Evolutionary conservation across 2,797 vertebrate species (phyloP).

Genomic region (Apogon hyalosoma): DNA sequence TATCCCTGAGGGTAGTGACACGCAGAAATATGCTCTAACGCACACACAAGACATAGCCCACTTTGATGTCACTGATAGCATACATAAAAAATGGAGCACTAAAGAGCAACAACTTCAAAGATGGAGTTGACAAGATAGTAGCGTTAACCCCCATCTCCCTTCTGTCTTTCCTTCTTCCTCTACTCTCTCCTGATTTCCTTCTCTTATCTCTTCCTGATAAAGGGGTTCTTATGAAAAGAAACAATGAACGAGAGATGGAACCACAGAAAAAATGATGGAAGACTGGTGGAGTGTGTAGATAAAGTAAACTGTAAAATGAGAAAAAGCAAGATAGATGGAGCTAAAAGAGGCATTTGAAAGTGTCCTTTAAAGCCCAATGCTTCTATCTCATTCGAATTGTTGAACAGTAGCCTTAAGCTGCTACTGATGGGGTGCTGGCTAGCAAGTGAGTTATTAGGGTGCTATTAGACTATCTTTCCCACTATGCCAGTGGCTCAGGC

Average conservation of each 20-base stretch:
- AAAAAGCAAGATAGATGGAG: conserved; percentile 58
- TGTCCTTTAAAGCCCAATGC: conserved; percentile 66
- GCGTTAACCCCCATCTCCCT: conserved; percentile 72
- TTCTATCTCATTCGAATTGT: conserved; percentile 63
- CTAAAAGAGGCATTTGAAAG: conserved; percentile 51
- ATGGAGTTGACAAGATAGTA: conserved; percentile 80
- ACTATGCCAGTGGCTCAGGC: conserved; percentile 65
- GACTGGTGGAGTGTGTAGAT: conserved; percentile 35
- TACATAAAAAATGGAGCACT: conserved; percentile 50
- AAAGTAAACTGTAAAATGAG: conserved; percentile 64
- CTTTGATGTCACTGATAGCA: conserved; percentile 83
- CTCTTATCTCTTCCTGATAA: conserved; percentile 73
- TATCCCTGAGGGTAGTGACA: conserved; percentile 52
- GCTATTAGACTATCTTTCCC: conserved; percentile 58
- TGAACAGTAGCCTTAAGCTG: conserved; percentile 68
- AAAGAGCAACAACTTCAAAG: conserved; percentile 82
- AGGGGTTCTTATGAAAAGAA: conserved; percentile 68
- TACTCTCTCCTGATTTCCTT: conserved; percentile 55
- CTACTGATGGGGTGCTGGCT: conserved; percentile 51
- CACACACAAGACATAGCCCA: conserved; percentile 47
- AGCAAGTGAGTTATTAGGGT: conserved; percentile 70
- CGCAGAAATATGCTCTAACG: conserved; percentile 4
- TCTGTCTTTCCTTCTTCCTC: conserved; percentile 36
- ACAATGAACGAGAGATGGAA: conserved; percentile 54
- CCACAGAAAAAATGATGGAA: conserved; percentile 42